phyloP scores from a whole-genome alignment of 2,888 invertebrate species.

The Pyrrhia umbra region DNA sequence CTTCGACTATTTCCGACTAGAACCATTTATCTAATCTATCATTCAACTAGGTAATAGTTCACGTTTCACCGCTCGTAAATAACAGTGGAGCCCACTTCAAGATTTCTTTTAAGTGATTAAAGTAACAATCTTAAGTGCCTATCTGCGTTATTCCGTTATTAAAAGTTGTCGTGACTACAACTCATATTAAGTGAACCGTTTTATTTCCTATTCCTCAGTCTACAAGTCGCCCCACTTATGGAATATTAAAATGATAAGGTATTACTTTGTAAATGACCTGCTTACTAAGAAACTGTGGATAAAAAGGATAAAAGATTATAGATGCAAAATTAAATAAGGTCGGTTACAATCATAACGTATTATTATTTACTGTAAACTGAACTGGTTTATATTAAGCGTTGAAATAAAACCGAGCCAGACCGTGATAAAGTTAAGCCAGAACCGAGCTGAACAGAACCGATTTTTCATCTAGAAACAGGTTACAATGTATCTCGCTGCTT shows the following conservation, averaged over 20 bases:
- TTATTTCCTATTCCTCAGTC: constrained; percentile 62
- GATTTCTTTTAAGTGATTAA: constrained; percentile 52
- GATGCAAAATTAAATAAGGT: constrained; percentile 24
- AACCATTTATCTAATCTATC: constrained; percentile 17
- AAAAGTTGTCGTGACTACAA: constrained; percentile 68
- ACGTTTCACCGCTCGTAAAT: constrained; percentile 24
- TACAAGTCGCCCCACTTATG: constrained; percentile 58
- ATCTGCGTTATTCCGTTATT: constrained; percentile 58
- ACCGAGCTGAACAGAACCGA: constrained; percentile 3
- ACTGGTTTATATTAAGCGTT: constrained; percentile 30
- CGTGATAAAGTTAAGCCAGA: constrained; percentile 21
- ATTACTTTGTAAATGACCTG: constrained; percentile 47
- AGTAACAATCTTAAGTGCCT: constrained; percentile 49
- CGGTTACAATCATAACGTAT: constrained; percentile 22
- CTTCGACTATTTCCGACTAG: constrained; percentile 22
- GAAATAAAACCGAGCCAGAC: constrained; percentile 26
- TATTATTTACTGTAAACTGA: constrained; percentile 33
- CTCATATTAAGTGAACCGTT: constrained; percentile 64
- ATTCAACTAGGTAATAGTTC: constrained; percentile 12
- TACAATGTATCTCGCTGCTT: constrained; percentile 12
- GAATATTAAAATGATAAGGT: constrained; percentile 61
- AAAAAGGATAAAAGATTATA: constrained; percentile 34
- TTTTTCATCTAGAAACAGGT: constrained; percentile 1
- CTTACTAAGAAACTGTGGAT: constrained; percentile 35
- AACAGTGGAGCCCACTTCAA: constrained; percentile 22